Percentiles rank a stretch among this genome's conserved stretches.
Evolutionary conservation across 2,888 invertebrate genomes (phyloP).

Genomic region (Ectemnius lituratus): DNA sequence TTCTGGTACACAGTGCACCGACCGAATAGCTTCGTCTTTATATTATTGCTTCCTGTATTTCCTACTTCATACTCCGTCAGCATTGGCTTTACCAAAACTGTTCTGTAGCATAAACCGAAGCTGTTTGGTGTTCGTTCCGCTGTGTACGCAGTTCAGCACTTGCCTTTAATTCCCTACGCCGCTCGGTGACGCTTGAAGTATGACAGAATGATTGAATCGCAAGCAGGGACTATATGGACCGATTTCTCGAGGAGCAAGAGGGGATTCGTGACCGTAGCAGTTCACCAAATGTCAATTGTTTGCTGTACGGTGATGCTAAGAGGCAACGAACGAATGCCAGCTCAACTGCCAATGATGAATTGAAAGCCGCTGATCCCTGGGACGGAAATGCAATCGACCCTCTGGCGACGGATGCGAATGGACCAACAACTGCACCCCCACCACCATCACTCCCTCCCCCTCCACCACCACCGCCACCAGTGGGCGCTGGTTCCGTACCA

Average conservation of each 20-base stretch:
- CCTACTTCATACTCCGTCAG: too few species aligned
- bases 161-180: too few species aligned
- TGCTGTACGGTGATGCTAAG: slow-evolving; percentile 73
- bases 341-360: slow-evolving; percentile 66
- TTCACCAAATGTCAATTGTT: slow-evolving; percentile 83
- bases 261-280: slow-evolving; percentile 83
- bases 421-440: slow-evolving; percentile 51
- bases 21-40: too few species aligned
- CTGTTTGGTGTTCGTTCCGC: too few species aligned
- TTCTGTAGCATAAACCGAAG: too few species aligned
- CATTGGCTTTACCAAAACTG: too few species aligned
- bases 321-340: slow-evolving; percentile 69
- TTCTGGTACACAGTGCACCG: background rate
- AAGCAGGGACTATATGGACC: slow-evolving; percentile 91
- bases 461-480: slow-evolving; percentile 44
- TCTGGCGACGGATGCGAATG: slow-evolving; percentile 47
- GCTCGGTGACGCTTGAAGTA: slow-evolving; percentile 43
- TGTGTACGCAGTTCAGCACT: too few species aligned
- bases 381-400: slow-evolving; percentile 61
- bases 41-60: too few species aligned
- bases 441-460: slow-evolving; percentile 55
- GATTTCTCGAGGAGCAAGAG: slow-evolving; percentile 93
- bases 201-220: slow-evolving; percentile 62
- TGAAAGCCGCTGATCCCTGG: slow-evolving; percentile 71
- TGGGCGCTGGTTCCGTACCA: background rate